Conservation (phyloP, 1,140 invertebrate genomes). For the Papilio xuthus region DNA sequence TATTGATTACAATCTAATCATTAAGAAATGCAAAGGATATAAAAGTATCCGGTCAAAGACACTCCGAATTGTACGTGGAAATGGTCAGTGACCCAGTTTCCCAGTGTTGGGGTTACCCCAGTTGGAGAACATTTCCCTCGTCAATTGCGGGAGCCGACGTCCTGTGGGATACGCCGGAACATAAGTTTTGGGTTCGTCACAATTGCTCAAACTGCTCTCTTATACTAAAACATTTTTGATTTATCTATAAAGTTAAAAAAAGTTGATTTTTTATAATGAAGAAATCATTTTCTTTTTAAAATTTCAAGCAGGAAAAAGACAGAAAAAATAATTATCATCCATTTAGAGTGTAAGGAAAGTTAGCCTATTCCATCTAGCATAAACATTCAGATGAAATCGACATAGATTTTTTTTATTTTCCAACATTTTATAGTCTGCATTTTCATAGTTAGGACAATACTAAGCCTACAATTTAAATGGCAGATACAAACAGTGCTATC, state of each 20-base stretch:
- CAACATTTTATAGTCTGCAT: too few species aligned
- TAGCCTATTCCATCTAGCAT: too few species aligned
- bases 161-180: constrained; percentile 10
- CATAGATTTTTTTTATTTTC: too few species aligned
- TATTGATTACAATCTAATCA: neutral
- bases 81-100: constrained; percentile 12
- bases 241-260: too few species aligned
- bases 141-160: constrained; percentile 8
- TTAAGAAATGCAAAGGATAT: neutral
- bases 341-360: too few species aligned
- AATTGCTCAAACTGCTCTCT: neutral
- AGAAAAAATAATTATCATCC: too few species aligned
- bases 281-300: too few species aligned
- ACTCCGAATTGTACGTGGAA: neutral
- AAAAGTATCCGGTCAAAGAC: neutral
- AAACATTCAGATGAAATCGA: too few species aligned
- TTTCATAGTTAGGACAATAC: neutral
- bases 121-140: constrained; percentile 7
- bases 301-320: too few species aligned
- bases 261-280: too few species aligned
- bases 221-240: too few species aligned
- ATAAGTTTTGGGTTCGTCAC: neutral
- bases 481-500: constrained; percentile 2
- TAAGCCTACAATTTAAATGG: neutral
- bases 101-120: neutral